Base-by-base conservation (phyloP, 2,113 vertebrate species). In the Microtus montanus region DNA sequence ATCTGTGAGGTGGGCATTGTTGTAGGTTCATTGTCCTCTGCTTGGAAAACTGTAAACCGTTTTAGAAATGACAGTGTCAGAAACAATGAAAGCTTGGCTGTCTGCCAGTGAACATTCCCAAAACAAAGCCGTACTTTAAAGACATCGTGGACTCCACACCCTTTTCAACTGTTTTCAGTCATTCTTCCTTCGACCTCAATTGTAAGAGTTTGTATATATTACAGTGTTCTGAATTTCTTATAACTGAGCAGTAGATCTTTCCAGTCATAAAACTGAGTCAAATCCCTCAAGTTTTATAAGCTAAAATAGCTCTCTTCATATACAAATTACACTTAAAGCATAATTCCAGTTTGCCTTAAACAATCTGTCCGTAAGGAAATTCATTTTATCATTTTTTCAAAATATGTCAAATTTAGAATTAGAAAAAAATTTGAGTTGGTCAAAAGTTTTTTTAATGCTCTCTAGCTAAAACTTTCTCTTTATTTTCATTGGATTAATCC, bases 91-190 rank as follows among this genome's bases (percentile, higher is more conserved):
- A 83, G 54, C 77, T 93, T 96, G 95, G 78, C 68, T 88, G 82
- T 79, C 78, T 94, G 95, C 96, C 95, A 92, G 88, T 35, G n/a
- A 79, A 64, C 41, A 54, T 87, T 94, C 49, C 73, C 54, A 78
- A 94, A 95, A 96, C 94, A 96, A 92, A 96, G 3, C n/a, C 64
- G 30, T 77, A 47, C 47, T 89, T 68, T 78, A 95, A 96, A 91
- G 71, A 90, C 68, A 90, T 4, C 92, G 13, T n/a, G 5, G 41
- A 87, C 73, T 93, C 83, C 92, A 91, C 61, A 17, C 15, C 5
- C 38, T 22, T 79, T 95, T 92, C 26, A 44, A 71, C 73, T 85
- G 1, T 73, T 82, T 63, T 20, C 24, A 58, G 17, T 83, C 14
- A 82, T 54, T 54, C 64, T 49, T 71, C 58, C n/a, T 73, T 26